Evolutionary conservation across 2,113 vertebrate genomes (phyloP).

Genomic region (Panurus biarmicus): DNA sequence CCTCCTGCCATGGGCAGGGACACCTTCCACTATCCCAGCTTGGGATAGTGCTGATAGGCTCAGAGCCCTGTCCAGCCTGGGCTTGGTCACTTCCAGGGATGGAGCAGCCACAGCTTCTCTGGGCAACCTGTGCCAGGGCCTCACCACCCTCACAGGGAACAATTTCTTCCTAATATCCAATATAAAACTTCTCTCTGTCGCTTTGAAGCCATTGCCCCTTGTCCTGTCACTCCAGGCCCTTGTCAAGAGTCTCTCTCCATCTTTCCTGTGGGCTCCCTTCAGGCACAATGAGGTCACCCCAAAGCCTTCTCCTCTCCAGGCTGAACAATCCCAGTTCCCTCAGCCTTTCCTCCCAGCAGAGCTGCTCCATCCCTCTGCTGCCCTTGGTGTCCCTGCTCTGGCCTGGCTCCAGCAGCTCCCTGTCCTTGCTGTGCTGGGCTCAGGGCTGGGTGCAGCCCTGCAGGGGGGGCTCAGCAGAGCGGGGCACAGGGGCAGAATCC

Average conservation of each 20-base stretch:
- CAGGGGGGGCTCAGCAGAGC: background rate
- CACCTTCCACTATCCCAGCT: rapidly evolving
- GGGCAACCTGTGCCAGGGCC: background rate
- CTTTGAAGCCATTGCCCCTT: rapidly evolving
- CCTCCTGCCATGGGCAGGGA: background rate
- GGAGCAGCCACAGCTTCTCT: no score
- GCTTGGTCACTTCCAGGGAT: background rate
- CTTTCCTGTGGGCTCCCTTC: background rate
- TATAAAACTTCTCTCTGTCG: rapidly evolving
- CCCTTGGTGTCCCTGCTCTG: background rate
- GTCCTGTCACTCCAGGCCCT: background rate
- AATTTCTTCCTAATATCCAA: background rate
- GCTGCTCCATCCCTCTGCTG: background rate
- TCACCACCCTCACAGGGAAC: rapidly evolving
- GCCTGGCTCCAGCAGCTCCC: background rate
- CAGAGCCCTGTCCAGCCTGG: background rate
- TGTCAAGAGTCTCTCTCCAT: background rate
- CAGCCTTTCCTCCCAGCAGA: background rate
- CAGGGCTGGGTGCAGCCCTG: background rate
- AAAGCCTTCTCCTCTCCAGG: background rate
- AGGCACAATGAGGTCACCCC: background rate
- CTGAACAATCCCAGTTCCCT: background rate
- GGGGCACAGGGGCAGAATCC: background rate
- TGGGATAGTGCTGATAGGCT: no score
- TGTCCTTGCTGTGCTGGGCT: background rate